These are phyloP conservation scores for Myzus persicae DNA, from an alignment of 1,140 invertebrate species.

Conservation along the genomic window DNA sequence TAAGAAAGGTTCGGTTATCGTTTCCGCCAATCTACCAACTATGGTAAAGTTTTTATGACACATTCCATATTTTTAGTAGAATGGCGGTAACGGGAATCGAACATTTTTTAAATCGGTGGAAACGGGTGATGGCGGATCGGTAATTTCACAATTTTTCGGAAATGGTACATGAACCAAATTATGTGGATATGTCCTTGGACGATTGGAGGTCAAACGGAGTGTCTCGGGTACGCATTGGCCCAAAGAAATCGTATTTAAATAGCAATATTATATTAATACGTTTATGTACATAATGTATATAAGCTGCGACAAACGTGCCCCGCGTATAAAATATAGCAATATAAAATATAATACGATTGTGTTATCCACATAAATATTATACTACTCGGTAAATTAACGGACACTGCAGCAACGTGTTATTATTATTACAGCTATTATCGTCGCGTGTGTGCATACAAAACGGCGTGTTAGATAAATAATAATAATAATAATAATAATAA, in stretches of 20 bases:
- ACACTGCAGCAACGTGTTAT: neutral
- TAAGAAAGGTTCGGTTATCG: no score
- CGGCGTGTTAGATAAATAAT: neutral
- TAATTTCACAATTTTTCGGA: no score
- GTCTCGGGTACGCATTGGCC: neutral
- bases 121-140: no score
- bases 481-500: conserved; percentile 1
- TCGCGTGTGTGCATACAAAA: neutral
- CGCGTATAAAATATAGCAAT: neutral
- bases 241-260: neutral
- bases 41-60: no score
- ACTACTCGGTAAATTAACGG: neutral
- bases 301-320: neutral
- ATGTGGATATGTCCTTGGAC: no score
- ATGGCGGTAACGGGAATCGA: no score
- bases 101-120: no score
- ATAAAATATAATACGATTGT: conserved; percentile 5
- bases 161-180: no score
- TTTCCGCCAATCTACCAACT: no score
- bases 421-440: neutral
- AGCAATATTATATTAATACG: neutral
- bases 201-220: neutral
- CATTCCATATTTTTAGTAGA: no score
- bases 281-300: neutral
- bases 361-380: neutral